Evolutionary conservation across 2,113 vertebrate species (phyloP), one percentile per base, ranked within the genome.

Genomic region (Platycercus adscitus): DNA sequence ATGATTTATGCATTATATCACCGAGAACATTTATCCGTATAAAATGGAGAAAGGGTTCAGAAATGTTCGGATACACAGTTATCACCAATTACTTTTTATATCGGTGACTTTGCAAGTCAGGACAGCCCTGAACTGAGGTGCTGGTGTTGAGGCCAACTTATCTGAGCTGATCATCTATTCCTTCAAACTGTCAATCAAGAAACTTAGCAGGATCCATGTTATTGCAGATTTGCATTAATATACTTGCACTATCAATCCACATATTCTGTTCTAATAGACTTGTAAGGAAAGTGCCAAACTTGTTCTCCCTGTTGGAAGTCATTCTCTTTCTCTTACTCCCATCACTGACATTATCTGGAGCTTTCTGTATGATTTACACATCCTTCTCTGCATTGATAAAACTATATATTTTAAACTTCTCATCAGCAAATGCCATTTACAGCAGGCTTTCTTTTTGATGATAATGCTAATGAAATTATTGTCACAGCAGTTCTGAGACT

Each of bases 401-500:
- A 3, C 1, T 2, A 6, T 28, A 35, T 53, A 88, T 81, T 88
- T 88, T 63, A 71, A 94, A 86, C 9, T 81, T 86, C 25, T 50
- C 43, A 43, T 88, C 68, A 94, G 47, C 39, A 84, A 84, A 86
- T 86, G 93, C 43, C 33, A 47, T 68, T 68, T 81, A 50, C n/a
- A 93, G 11, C 19, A 24, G 15, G 13, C 3, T 44, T 35, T 43
- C 13, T 35, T 77, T 75, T 61, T 52, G 31, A 17, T 39, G 14
- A 29, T 15, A 91, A 78, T 73, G 26, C 7, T 91, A 75, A 91
- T 84, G 68, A 92, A 91, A 71, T 88, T 87, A 85, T 55, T 93
- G 60, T 93, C 83, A 88, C 52, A 89, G 58, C 29, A 86, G 65
- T 88, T 58, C 28, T 63, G 71, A 94, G 82, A 86, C 41, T 1